Conservation (phyloP, 2,797 vertebrate species). For the Spinibarbus caldwelli region DNA sequence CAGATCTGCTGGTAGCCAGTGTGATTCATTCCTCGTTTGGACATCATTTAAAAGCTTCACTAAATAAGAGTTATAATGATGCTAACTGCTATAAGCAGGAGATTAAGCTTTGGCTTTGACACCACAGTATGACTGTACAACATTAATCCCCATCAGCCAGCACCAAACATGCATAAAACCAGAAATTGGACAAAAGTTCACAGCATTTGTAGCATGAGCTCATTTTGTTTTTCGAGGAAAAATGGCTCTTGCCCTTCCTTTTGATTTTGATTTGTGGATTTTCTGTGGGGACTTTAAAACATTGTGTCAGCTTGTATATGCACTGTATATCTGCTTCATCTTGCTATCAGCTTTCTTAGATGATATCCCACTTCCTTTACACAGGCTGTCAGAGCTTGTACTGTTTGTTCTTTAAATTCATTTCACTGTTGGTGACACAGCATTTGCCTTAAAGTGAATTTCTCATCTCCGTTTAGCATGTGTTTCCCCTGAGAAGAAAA, state of each 20-base stretch:
- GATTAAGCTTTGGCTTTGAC: constrained; percentile 27
- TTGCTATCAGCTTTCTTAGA: not conserved
- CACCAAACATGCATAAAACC: constrained; percentile 34
- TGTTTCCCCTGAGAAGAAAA: constrained; percentile 45
- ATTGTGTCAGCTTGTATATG: not conserved
- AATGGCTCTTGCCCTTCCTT: constrained; percentile 37
- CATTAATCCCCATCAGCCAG: constrained; percentile 26
- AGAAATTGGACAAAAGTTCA: constrained; percentile 49
- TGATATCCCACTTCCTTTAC: not conserved
- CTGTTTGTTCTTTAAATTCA: not conserved
- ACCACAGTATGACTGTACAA: constrained; percentile 37
- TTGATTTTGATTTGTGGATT: constrained; percentile 6
- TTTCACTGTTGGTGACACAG: constrained; percentile 10
- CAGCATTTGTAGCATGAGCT: constrained; percentile 48
- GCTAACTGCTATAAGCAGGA: constrained; percentile 26
- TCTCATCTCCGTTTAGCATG: constrained; percentile 44
- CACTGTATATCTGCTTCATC: not conserved
- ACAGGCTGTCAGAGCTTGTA: constrained; percentile 16
- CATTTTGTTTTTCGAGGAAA: constrained; percentile 52
- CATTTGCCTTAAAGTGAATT: constrained; percentile 31
- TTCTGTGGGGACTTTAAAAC: not conserved
- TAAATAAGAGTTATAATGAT: constrained; percentile 24
- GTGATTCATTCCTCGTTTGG: constrained; percentile 13
- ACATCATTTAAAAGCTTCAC: not conserved
- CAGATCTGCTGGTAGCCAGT: not conserved